Percentiles rank a stretch among this genome's conserved stretches.
phyloP scores from a whole-genome alignment of 2,888 invertebrate species.

The Sinopyrophorus schimmeli region DNA sequence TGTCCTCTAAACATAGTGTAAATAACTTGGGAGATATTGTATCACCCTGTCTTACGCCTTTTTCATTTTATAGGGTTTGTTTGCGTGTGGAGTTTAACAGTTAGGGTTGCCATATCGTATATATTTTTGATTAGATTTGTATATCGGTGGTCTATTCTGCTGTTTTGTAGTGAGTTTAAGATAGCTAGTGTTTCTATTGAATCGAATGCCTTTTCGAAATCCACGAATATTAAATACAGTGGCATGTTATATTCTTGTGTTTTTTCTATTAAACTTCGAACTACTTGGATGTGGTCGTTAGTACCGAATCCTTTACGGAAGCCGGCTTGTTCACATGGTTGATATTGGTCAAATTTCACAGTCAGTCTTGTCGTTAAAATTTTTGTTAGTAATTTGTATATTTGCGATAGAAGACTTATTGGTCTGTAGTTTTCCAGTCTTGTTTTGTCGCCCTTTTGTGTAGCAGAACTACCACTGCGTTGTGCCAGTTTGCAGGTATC shows the following conservation, averaged over 20 bases:
- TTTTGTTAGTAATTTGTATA: constrained; percentile 29
- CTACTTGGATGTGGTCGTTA: constrained; percentile 28
- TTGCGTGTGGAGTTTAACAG: not conserved
- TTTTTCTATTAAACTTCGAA: constrained; percentile 32
- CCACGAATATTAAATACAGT: constrained; percentile 11
- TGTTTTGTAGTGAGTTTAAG: constrained; percentile 4
- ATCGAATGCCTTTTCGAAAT: constrained; percentile 21
- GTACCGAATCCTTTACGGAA: constrained; percentile 25
- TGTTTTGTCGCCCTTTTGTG: constrained; percentile 20
- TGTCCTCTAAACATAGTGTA: not conserved
- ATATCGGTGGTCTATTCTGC: constrained; percentile 1
- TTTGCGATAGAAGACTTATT: constrained; percentile 17
- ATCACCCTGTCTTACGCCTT: constrained; percentile 6
- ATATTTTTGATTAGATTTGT: not conserved
- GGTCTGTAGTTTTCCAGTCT: constrained; percentile 24
- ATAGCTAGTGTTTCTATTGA: constrained; percentile 6
- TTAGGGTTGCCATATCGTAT: not conserved
- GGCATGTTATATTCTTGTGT: constrained; percentile 25
- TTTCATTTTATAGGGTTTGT: not conserved
- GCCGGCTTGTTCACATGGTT: constrained; percentile 32
- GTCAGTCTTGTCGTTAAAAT: constrained; percentile 31
- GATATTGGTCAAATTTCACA: constrained; percentile 31
- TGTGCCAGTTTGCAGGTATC: constrained; percentile 19
- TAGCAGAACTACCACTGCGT: constrained; percentile 15
- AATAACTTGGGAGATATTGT: constrained; percentile 4